Conservation (phyloP, 53 echinoderm and acorn worm species). For the Crossaster papposus region DNA sequence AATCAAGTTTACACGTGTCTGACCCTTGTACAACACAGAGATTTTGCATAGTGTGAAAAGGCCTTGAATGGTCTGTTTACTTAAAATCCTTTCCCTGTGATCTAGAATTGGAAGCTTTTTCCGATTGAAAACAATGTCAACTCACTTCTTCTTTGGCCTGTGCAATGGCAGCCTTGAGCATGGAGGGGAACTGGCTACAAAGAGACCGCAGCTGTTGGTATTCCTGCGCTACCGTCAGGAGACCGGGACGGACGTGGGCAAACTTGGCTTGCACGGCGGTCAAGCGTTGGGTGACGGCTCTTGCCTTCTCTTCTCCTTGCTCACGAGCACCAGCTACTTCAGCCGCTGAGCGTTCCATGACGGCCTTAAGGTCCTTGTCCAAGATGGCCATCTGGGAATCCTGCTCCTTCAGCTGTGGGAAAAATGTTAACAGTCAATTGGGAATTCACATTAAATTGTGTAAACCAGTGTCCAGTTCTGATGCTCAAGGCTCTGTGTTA, state of each 20-base stretch:
- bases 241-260: constrained; percentile 79
- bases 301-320: constrained; percentile 70
- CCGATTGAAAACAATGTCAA: neutral
- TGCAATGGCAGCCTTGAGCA: constrained; percentile 84
- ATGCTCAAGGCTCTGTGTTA: too few relatives aligned
- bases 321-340: constrained; percentile 66
- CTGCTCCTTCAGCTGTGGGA: constrained; percentile 63
- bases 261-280: constrained; percentile 72
- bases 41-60: too few relatives aligned
- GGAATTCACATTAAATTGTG: neutral
- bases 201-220: constrained; percentile 89
- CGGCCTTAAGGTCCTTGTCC: constrained; percentile 59
- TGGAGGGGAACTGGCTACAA: constrained; percentile 87
- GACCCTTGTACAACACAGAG: too few relatives aligned
- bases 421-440: neutral
- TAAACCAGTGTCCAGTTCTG: too few relatives aligned
- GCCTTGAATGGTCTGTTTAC: too few relatives aligned
- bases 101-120: neutral
- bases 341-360: constrained; percentile 67
- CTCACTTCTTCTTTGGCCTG: constrained; percentile 91
- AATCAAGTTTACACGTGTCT: too few relatives aligned
- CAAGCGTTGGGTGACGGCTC: constrained; percentile 64
- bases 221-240: constrained; percentile 88
- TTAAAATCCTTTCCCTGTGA: too few relatives aligned
- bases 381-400: constrained; percentile 67